Conservation (phyloP, 2,888 invertebrate genomes). For the Taenaris catops region DNA sequence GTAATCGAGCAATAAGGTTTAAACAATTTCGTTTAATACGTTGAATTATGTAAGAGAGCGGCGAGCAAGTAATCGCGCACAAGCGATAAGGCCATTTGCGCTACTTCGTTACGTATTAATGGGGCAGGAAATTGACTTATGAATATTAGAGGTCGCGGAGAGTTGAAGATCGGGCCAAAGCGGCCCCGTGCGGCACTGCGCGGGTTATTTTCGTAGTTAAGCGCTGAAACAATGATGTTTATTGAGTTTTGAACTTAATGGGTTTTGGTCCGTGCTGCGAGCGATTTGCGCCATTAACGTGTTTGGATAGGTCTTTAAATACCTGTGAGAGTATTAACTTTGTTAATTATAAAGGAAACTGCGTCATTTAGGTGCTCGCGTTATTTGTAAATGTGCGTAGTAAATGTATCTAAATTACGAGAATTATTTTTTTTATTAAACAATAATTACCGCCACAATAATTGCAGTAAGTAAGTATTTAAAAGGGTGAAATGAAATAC, state of each 20-base stretch:
- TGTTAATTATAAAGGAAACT: constrained; percentile 23
- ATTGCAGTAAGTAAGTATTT: no score
- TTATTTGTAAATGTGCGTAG: background rate
- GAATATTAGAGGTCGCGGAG: constrained; percentile 76
- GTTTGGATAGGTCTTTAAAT: constrained; percentile 43
- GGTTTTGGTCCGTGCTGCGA: constrained; percentile 54
- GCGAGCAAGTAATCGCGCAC: constrained; percentile 78
- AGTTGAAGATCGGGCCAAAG: constrained; percentile 67
- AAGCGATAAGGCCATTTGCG: constrained; percentile 80
- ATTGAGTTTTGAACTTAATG: constrained; percentile 73
- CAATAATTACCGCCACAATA: no score
- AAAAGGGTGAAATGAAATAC: no score
- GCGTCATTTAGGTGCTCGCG: constrained; percentile 8
- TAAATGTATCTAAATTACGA: no score
- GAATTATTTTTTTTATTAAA: no score
- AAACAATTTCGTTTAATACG: constrained; percentile 82
- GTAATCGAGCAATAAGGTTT: constrained; percentile 81
- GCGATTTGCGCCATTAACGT: constrained; percentile 63
- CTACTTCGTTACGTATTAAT: constrained; percentile 80
- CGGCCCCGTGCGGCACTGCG: constrained; percentile 60
- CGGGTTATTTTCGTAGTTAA: constrained; percentile 71
- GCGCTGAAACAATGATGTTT: constrained; percentile 73
- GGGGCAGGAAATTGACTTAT: constrained; percentile 80
- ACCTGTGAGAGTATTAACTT: constrained; percentile 24
- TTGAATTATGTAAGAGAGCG: constrained; percentile 80